Percentiles rank a stretch among this genome's conserved stretches.
Evolutionary conservation across 2,797 vertebrate species (phyloP).

Genomic region (Gymnothorax javanicus): DNA sequence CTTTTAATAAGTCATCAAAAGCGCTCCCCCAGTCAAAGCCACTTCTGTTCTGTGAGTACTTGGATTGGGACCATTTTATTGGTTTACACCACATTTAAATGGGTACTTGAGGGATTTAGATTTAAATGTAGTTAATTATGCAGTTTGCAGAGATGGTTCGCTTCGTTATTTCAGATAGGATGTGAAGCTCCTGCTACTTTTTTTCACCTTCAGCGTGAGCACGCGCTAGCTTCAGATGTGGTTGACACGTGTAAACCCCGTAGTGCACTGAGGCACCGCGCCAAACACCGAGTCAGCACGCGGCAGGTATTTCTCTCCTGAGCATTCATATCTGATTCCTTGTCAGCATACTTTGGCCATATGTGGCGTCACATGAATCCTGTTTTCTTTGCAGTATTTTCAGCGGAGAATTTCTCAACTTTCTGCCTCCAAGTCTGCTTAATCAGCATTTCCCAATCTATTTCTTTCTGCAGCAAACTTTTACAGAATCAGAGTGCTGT

Average conservation of each 20-base stretch:
- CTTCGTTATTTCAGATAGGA: background rate
- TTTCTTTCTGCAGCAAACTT: too few relatives aligned
- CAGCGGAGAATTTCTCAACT: background rate
- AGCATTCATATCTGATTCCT: background rate
- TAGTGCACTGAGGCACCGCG: background rate
- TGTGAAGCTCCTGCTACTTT: background rate
- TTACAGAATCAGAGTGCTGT: too few relatives aligned
- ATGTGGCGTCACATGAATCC: background rate
- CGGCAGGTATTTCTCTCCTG: background rate
- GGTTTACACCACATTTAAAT: background rate
- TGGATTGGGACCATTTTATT: background rate
- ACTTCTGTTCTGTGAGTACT: background rate
- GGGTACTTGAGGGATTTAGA: background rate
- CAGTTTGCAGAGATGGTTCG: background rate
- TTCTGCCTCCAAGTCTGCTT: background rate
- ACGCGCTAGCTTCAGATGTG: background rate
- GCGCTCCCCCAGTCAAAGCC: background rate
- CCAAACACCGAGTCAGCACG: background rate
- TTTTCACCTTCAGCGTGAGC: background rate
- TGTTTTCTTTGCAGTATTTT: background rate
- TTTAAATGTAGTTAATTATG: background rate
- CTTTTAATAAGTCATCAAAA: background rate
- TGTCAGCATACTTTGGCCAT: background rate
- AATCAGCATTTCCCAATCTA: background rate
- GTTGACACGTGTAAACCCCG: background rate